Percentiles rank a stretch among this genome's conserved stretches.
These are phyloP conservation scores for Palythoa grandiflora DNA, from an alignment of 92 coral and sea anemone genomes.

Conservation along the genomic window DNA sequence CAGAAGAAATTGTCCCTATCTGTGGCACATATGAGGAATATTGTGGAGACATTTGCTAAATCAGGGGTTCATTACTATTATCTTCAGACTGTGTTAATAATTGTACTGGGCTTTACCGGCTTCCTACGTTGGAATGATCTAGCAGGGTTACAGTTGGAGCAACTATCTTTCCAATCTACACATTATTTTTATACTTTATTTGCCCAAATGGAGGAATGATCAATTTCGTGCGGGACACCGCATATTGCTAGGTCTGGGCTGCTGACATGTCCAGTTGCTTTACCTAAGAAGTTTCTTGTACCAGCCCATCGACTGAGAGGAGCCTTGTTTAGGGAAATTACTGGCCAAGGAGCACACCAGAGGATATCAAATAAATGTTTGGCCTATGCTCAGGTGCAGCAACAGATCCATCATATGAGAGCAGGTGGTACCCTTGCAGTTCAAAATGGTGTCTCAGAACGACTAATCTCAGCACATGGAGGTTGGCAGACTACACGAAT, in stretches of 20 bases:
- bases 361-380: constrained; percentile 12
- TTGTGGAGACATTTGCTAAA: constrained; percentile 3
- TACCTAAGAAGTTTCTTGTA: no score
- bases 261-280: constrained; percentile 26
- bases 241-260: constrained; percentile 30
- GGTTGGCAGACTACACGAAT: constrained; percentile 30
- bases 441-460: no score
- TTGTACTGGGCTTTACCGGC: constrained; percentile 32
- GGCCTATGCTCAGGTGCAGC: constrained; percentile 38
- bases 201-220: background rate
- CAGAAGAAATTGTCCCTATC: constrained; percentile 12
- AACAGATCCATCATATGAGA: constrained; percentile 7
- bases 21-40: constrained; percentile 4
- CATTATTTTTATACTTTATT: no score
- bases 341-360: constrained; percentile 46
- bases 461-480: no score
- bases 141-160: constrained; percentile 26
- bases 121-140: constrained; percentile 27
- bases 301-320: background rate
- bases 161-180: constrained; percentile 1
- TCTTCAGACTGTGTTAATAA: constrained; percentile 4
- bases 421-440: no score
- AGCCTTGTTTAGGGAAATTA: constrained; percentile 33
- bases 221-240: background rate
- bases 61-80: background rate